Base-by-base conservation (phyloP, 1,140 invertebrate genomes). In the Frieseomelitta varia region DNA sequence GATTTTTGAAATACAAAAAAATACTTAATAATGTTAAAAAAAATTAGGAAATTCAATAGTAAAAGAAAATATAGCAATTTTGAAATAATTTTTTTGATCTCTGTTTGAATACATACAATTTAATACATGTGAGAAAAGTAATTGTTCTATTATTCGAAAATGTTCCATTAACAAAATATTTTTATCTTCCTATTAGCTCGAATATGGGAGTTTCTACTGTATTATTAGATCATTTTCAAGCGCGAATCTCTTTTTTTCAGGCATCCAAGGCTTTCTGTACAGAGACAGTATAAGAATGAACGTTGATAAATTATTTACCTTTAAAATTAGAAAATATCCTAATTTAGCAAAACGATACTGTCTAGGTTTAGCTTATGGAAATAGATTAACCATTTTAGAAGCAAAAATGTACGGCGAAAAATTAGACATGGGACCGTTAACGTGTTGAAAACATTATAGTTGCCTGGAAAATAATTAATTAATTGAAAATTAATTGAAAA, bases 331-430 rank as follows among this genome's bases (percentile, higher is more conserved):
- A 10, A 91, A 87, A 58, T 74, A 89, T 74, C n/a, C 75, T 14
- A 82, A 90, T 24, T n/a, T 92, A 1, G 79, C 85, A 11, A 90
- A 89, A 30, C 86, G 71, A 76, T 80, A 92, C 63, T 92, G 81
- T 4, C 47, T 93, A 8, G 88, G 86, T 19, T 69, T 80, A 8
- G 39, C 92, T 24, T 12, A 87, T 11, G 85, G 77, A 12, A 93
- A 94, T 79, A 89, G 81, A 85, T 74, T 95, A 39, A 92, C 79
- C 51, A 89, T 95, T 53, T 74, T 95, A 12, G 88, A 95, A 85
- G 93, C 94, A n/a, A 81, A 93, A 79, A 95, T 95, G 95, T 84
- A 92, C 68, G 95, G 95, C 17, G 93, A 93, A 53, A 93, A 88
- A 90, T 79, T 93, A 11, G 90, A 93, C 53, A 84, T 91, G 39